Evolutionary conservation across 2,888 invertebrate genomes (phyloP), one percentile per base, ranked within the genome.

Genomic region (Andrena hattorfiana): DNA sequence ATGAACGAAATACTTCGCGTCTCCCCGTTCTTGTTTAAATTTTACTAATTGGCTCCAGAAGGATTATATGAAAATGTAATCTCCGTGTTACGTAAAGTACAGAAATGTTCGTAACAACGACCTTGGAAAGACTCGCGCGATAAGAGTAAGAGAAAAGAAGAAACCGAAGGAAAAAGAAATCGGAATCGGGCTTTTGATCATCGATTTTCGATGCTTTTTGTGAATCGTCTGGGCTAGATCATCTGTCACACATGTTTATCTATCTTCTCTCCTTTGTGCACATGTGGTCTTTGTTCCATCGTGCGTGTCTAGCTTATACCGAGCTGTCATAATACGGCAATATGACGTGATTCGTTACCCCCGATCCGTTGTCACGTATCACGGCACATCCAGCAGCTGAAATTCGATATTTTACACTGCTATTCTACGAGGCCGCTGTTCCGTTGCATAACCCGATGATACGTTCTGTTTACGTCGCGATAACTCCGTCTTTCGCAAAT

Each of bases 221-320:
- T 89, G 87, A 89, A 87, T 90, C 86, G 90, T 90, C 85, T 85
- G 89, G 89, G 89, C 85, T 56, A 56, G 84, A 85, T 85, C 89
- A 88, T 87, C 76, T 79, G 69, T 87, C 83, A 76, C 84, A 81
- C 70, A 73, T 66, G 66, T 83, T 69, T 79, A 20, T 69, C 35
- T 23, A 26, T 64, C n/a, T 48, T 62, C 32, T 42, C 26, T 35
- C 49, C 85, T n/a, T 72, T 59, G 35, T 71, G 30, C 71, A 64
- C 56, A 68, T 71, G 74, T 80, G 67, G 67, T 74, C 54, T 80
- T 62, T 80, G 73, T 77, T 23, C 68, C 68, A 56, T 66, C 54
- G 66, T 73, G 74, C 56, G 56, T 56, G 56, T 56, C 73, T 81
- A 63, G 86, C 81, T 87, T 86, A 7, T 26, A 67, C 77, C 73